Evolutionary conservation across 2,797 vertebrate genomes (phyloP), one percentile per base, ranked within the genome.

Genomic region (Picus viridis): DNA sequence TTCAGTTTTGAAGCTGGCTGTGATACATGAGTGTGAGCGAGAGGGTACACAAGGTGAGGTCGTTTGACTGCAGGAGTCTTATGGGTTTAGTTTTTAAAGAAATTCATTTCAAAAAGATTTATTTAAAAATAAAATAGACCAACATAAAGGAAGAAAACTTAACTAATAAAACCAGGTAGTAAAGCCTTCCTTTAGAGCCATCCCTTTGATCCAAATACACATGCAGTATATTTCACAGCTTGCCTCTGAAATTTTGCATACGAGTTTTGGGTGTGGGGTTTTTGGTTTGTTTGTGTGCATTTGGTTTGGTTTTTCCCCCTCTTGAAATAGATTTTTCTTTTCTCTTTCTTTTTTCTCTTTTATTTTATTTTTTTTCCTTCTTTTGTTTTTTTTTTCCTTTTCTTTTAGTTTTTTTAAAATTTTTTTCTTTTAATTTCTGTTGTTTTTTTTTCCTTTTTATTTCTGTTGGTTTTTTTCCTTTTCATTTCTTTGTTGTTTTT

Each of bases 191-290:
- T 68, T 76, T 82, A 51, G 4, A 39, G 17, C 26, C 24, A 56
- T 49, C 13, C 7, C 7, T 70, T 63, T 2, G 1, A 59, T 39
- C 3, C n/a, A 70, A 88, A 84, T 59, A 20, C 2, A 16, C 4
- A 5, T 2, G 2, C 51, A 27, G 71, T 76, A 39, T 71, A 61
- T 70, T 70, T 83, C 3, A 45, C 7, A n/a, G 10, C 27, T 89
- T 87, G 51, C 39, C 20, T 72, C 53, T 43, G 23, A 27, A 78
- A 26, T 72, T 88, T 81, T 79, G 22, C 12, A 12, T 56, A 22
- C 29, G 34, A 23, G 4, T 5, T n/a, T 9, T 22, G 19, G 13
- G 26, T 12, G 8, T 32, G 6, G 17, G 17, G 9, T 0, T 12
- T 63, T 75, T 85, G 15, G 15, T 43, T 16, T 43, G 15, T 16